phyloP scores from a whole-genome alignment of 2,797 vertebrate species.

The Anabas testudineus region DNA sequence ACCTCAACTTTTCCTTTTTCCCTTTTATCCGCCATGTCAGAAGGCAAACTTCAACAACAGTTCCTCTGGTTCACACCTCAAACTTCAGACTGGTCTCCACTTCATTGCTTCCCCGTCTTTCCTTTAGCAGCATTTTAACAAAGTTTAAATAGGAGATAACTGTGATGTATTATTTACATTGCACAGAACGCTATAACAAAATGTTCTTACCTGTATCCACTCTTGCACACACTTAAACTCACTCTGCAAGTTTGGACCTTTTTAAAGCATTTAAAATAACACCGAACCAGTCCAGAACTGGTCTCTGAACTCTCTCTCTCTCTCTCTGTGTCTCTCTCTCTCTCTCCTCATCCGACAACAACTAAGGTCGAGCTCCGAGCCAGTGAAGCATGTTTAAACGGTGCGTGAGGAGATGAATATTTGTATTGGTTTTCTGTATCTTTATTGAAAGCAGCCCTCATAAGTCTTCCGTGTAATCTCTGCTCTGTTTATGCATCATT shows the following conservation, averaged over 20 bases:
- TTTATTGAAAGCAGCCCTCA: conserved; percentile 71
- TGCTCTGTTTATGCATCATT: conserved; percentile 74
- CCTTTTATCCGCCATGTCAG: conserved; percentile 30
- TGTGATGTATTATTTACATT: neutral
- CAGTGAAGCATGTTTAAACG: conserved; percentile 67
- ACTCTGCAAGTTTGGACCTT: conserved; percentile 65
- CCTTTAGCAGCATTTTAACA: conserved; percentile 13
- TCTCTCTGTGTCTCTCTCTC: conserved; percentile 19
- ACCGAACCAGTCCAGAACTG: conserved; percentile 28
- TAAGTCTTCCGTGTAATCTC: conserved; percentile 74
- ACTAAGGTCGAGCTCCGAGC: conserved; percentile 47
- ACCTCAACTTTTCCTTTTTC: conserved; percentile 37
- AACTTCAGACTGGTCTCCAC: conserved; percentile 15
- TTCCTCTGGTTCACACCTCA: conserved; percentile 34
- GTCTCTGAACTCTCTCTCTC: conserved; percentile 31
- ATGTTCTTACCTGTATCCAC: conserved; percentile 6
- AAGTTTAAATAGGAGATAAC: conserved; percentile 36
- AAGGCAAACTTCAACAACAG: conserved; percentile 52
- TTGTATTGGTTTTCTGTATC: conserved; percentile 72
- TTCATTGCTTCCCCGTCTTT: conserved; percentile 13
- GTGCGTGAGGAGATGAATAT: conserved; percentile 65
- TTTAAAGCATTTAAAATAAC: conserved; percentile 39
- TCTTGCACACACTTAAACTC: conserved; percentile 17
- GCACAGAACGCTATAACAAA: conserved; percentile 9
- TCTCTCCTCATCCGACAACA: conserved; percentile 31